Evolutionary conservation across 2,113 vertebrate genomes (phyloP).

Genomic region (Vombatus ursinus): DNA sequence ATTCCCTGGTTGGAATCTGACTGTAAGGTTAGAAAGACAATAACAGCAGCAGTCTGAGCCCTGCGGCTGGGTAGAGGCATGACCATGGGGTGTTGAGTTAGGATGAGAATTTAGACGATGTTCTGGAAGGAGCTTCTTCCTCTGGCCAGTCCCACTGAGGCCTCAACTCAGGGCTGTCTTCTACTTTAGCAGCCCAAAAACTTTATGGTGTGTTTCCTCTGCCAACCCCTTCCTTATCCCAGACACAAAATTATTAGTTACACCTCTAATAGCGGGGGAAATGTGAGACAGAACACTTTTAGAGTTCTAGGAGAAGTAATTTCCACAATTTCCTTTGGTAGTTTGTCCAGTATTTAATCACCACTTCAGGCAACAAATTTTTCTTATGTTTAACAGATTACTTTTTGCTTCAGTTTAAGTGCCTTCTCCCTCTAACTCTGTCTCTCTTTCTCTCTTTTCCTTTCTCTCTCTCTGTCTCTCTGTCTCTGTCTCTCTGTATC

Average conservation of each 20-base stretch:
- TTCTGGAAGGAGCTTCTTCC: neutral
- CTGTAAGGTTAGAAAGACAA: neutral
- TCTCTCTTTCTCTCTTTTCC: no score
- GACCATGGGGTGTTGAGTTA: neutral
- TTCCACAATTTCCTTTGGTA: conserved; percentile 17
- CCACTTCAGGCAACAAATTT: neutral
- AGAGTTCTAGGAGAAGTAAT: neutral
- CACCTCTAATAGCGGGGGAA: neutral
- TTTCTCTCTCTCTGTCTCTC: no score
- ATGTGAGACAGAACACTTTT: neutral
- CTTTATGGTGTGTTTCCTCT: neutral
- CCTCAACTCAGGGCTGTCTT: neutral
- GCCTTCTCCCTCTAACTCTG: no score
- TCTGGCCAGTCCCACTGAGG: neutral
- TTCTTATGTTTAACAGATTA: neutral
- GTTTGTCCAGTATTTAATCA: neutral
- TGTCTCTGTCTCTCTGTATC: no score
- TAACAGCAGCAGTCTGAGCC: neutral
- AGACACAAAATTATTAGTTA: neutral
- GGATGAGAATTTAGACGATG: neutral
- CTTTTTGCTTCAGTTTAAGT: neutral
- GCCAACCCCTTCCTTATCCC: neutral
- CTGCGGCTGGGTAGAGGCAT: neutral
- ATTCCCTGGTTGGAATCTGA: neutral
- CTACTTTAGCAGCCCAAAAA: neutral